Percentiles rank a stretch among this genome's conserved stretches.
phyloP scores from a whole-genome alignment of 2,888 invertebrate genomes.

The Vandiemenella viatica region DNA sequence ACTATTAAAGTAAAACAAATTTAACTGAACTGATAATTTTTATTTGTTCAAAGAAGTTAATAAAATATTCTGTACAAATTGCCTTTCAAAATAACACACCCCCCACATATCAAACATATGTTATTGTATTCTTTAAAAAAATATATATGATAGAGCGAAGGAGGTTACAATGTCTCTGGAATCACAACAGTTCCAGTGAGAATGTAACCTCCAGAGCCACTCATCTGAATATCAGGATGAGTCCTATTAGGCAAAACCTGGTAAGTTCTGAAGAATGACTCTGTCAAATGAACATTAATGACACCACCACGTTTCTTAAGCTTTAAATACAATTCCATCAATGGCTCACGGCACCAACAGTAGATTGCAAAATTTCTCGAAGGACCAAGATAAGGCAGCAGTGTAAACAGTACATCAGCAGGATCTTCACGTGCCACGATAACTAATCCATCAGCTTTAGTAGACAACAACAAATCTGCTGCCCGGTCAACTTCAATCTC shows the following conservation, averaged over 20 bases:
- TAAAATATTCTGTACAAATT: too few relatives aligned
- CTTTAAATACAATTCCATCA: slow-evolving; percentile 67
- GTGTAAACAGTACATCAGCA: slow-evolving; percentile 52
- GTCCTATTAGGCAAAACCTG: slow-evolving; percentile 83
- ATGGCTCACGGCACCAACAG: slow-evolving; percentile 62
- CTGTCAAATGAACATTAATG: slow-evolving; percentile 61
- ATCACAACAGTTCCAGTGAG: slow-evolving; percentile 56
- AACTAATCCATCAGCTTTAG: slow-evolving; percentile 57
- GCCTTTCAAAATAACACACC: too few relatives aligned
- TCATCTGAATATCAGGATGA: slow-evolving; percentile 88
- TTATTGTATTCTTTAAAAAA: too few relatives aligned
- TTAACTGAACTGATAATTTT: too few relatives aligned
- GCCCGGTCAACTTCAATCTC: slow-evolving; percentile 52
- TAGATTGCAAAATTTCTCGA: slow-evolving; percentile 79
- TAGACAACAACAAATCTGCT: slow-evolving; percentile 38
- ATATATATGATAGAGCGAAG: too few relatives aligned
- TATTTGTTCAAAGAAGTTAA: too few relatives aligned
- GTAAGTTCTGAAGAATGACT: slow-evolving; percentile 78
- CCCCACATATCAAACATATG: too few relatives aligned
- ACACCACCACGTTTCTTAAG: slow-evolving; percentile 57
- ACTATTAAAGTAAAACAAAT: too few relatives aligned
- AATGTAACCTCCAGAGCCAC: slow-evolving; percentile 74
- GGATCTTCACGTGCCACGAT: slow-evolving; percentile 80
- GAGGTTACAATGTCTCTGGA: too few relatives aligned
- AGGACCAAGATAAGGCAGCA: slow-evolving; percentile 61